phyloP scores from a whole-genome alignment of 2,888 invertebrate genomes.

The Nudaria mundana region DNA sequence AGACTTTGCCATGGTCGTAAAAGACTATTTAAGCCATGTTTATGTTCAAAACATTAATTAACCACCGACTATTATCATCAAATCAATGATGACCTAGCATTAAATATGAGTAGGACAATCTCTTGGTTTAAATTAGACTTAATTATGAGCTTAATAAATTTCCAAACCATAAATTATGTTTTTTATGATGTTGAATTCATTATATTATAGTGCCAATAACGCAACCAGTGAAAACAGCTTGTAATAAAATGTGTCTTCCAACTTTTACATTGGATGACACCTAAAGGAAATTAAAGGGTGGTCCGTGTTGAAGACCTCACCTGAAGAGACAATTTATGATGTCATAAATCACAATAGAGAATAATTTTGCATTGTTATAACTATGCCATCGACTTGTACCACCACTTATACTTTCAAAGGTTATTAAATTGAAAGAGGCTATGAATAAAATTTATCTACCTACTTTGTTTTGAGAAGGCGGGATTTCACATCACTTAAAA shows the following conservation, averaged over 20 bases:
- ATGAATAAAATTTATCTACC: conserved; percentile 7
- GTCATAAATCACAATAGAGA: conserved; percentile 5
- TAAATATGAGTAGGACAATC: too few species aligned
- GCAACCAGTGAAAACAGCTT: not conserved
- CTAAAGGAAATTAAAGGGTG: conserved; percentile 1
- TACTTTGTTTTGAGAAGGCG: conserved; percentile 2
- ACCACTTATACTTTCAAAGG: conserved; percentile 4
- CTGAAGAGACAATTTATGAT: conserved; percentile 2
- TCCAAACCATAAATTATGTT: too few species aligned
- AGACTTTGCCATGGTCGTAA: too few species aligned
- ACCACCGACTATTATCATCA: too few species aligned
- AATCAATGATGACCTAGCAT: too few species aligned
- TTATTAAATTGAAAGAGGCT: not conserved
- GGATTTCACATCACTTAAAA: too few species aligned
- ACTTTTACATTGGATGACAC: not conserved
- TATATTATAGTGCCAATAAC: not conserved
- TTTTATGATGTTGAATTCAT: not conserved
- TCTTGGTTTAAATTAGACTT: too few species aligned
- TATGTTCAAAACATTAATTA: too few species aligned
- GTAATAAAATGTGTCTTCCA: not conserved
- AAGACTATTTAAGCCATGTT: too few species aligned
- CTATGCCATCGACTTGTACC: conserved; percentile 1
- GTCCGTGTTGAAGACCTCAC: conserved; percentile 2
- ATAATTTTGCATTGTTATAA: conserved; percentile 7
- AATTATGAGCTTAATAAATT: too few species aligned